Percentiles rank a stretch among this genome's conserved stretches.
These are phyloP conservation scores for Podargus strigoides DNA, from an alignment of 2,797 vertebrate genomes.

Conservation along the genomic window DNA sequence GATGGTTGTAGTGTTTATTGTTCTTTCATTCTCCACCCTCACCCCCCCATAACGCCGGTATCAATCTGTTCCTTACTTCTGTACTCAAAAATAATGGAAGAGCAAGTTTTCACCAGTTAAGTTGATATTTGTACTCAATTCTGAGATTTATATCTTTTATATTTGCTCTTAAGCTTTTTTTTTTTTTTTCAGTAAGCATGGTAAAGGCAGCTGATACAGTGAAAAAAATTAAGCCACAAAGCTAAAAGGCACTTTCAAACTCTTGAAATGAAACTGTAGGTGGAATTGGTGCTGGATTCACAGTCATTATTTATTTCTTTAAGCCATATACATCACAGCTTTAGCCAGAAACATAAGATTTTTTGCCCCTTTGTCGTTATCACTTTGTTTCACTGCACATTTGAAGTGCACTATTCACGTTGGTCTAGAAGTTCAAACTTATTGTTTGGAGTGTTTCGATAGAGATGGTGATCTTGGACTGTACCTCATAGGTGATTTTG, in stretches of 20 bases:
- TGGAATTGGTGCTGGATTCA: slow-evolving; percentile 17
- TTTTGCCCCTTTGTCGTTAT: neutral
- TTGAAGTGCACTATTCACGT: neutral
- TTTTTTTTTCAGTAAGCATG: neutral
- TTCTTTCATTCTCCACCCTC: slow-evolving; percentile 50
- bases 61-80: slow-evolving; percentile 22
- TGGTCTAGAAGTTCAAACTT: neutral
- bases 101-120: neutral
- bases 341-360: neutral
- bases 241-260: neutral
- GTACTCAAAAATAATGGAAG: neutral
- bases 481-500: neutral
- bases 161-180: slow-evolving; percentile 12
- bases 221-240: neutral
- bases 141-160: neutral
- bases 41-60: neutral
- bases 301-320: slow-evolving; percentile 14
- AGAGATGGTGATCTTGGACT: neutral
- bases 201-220: neutral
- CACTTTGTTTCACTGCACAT: neutral
- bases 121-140: neutral
- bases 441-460: neutral
- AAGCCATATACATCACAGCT: neutral
- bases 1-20: slow-evolving; percentile 62
- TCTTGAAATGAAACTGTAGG: neutral